Evolutionary conservation across 2,797 vertebrate genomes (phyloP).

Genomic region (Pygocentrus nattereri): DNA sequence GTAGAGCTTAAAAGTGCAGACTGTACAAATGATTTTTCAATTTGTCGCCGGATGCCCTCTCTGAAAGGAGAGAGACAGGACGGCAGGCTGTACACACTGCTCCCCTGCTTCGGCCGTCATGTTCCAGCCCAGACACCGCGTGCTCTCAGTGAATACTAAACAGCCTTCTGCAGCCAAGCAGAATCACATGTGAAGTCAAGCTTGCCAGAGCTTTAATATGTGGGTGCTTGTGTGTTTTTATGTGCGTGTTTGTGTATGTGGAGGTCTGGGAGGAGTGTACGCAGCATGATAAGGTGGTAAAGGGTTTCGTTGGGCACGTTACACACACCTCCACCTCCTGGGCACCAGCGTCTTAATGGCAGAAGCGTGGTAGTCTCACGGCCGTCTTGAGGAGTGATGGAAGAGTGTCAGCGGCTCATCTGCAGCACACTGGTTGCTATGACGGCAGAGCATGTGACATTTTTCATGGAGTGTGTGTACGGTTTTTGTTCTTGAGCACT

Average conservation of each 20-base stretch:
- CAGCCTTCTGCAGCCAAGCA: conserved; percentile 29
- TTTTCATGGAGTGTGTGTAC: conserved; percentile 55
- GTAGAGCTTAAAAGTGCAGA: neutral
- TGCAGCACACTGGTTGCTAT: conserved; percentile 71
- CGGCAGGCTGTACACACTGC: neutral
- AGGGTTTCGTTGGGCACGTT: neutral
- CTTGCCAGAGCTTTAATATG: conserved; percentile 25
- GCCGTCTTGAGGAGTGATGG: conserved; percentile 55
- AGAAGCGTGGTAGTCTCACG: conserved; percentile 41
- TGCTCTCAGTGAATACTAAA: conserved; percentile 37
- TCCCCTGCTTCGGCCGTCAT: neutral
- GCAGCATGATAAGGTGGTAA: conserved; percentile 33
- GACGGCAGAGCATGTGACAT: conserved; percentile 65
- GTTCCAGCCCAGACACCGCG: conserved; percentile 31
- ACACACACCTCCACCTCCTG: neutral
- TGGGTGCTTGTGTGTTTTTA: neutral
- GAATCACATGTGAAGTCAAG: neutral
- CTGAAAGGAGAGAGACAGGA: neutral
- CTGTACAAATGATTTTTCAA: neutral
- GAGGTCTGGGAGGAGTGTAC: neutral
- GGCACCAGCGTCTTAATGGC: conserved; percentile 28
- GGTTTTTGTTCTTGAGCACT: conserved; percentile 24
- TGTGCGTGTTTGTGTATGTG: neutral
- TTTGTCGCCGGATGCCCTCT: neutral
- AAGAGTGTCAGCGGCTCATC: conserved; percentile 63